Base-by-base conservation (phyloP, 2,113 vertebrate species). In the Brachyistius frenatus region DNA sequence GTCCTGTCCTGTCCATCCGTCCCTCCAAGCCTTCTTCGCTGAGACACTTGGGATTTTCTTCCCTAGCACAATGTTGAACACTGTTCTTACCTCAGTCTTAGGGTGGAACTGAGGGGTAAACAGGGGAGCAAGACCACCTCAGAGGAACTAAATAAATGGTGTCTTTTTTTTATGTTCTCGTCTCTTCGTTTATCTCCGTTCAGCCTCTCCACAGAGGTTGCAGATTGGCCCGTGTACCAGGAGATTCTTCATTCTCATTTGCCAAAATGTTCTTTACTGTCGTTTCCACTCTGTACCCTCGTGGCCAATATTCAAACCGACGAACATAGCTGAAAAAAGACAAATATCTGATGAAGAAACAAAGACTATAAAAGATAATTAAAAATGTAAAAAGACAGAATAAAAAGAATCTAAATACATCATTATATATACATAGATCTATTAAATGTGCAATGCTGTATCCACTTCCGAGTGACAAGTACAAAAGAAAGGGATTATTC, bases 41-140 rank as follows among this genome's bases (percentile, higher is more conserved):
- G 88, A 95, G 94, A 96, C 86, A 94, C 91, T 78, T 86, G 91
- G 93, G 92, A 95, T 93, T 86, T 94, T 95, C 87, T 95, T 95
- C 96, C 95, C 95, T 95, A 96, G 97, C 96, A 97, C 97, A 97
- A 97, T 87, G 91, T 94, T 92, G 93, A 93, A 96, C 89, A 95
- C 95, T 96, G 94, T 95, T 94, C 75, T 96, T 95, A 95, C 96
- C 96, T 97, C 96, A 93, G 96, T 96, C 80, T 2, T 68, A 77
- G 85, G 93, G 94, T 94, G 95, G 94, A 93, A 93, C 94, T 95
- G 95, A 95, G 95, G 94, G 90, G 87, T 80, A 89, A 88, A 91
- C 92, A 87, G 89, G 83, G 92, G 84, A 91, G 89, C 94, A 86
- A 85, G 85, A 87, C 81, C 78, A 88, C 72, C 89, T 87, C 81